Conservation (phyloP, 2,888 invertebrate genomes). For the Drepanosiphum platanoidis region DNA sequence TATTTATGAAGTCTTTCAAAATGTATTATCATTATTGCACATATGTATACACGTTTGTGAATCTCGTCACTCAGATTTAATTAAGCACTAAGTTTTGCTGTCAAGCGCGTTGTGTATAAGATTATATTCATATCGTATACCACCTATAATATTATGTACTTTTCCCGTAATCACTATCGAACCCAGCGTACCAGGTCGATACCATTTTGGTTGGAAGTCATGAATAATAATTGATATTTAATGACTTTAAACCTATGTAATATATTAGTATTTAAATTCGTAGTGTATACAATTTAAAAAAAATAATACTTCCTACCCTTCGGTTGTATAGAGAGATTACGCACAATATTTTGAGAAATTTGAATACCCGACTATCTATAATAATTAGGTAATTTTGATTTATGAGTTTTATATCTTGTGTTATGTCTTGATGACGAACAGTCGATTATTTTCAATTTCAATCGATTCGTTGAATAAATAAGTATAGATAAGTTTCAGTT, state of each 20-base stretch:
- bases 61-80: neutral
- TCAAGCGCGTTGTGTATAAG: neutral
- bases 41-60: neutral
- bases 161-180: neutral
- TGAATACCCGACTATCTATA: too few species aligned
- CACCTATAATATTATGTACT: too few species aligned
- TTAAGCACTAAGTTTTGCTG: neutral
- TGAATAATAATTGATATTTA: neutral
- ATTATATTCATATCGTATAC: neutral
- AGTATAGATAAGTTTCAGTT: too few species aligned
- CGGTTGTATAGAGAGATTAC: too few species aligned
- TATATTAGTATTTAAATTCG: neutral
- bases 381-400: too few species aligned
- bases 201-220: neutral
- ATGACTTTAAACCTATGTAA: neutral
- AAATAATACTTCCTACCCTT: neutral
- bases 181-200: neutral
- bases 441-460: too few species aligned
- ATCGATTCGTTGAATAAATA: too few species aligned
- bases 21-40: neutral
- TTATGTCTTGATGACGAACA: too few species aligned
- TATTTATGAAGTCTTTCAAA: neutral
- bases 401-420: too few species aligned
- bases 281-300: neutral
- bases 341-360: too few species aligned